Base-by-base conservation (phyloP, 2,113 vertebrate species). In the Nymphicus hollandicus region DNA sequence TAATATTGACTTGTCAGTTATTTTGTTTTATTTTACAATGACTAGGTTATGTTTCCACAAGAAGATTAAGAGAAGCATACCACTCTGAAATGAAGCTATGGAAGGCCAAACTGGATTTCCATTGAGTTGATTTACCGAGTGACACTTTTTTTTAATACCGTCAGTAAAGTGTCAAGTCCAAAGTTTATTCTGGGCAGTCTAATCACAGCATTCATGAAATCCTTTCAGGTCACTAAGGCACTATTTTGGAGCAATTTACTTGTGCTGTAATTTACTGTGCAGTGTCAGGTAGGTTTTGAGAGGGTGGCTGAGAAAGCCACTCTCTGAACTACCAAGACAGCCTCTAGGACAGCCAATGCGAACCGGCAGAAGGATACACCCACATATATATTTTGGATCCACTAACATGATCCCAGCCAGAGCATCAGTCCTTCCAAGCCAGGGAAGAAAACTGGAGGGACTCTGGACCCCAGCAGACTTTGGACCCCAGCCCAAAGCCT, bases 341-440 rank as follows among this genome's bases (percentile, higher is more conserved):
- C 55, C 23, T 63, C 37, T 69, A 43, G 56, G 29, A 20, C 2
- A 2, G 17, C n/a, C 2, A 0, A 39, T 35, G 19, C 1, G 3
- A 35, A 7, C 53, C 0, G 0, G 13, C 49, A 73, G 49, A 78
- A 60, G 10, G 31, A 56, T 35, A 56, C 3, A 17, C 41, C 19
- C 9, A 25, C 0, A 0, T 1, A 7, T 44, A 41, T 11, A 3
- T 47, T 88, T 52, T 53, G 44, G 19, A 50, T 80, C 37, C 41
- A 49, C 23, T 29, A 31, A 10, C 2, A 3, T 5, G 14, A n/a
- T 43, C 28, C 56, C 68, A 90, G 17, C 11, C n/a, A 29, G 31
- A 60, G 50, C 18, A 17, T 20, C 0, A 0, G 46, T 90, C 33
- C 44, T 68, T 86, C 49, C 56, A 90, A 76, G 49, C 18, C 13